Percentiles rank a stretch among this genome's conserved stretches.
Conservation (phyloP, 2,888 invertebrate genomes). For the Metopia argyrocephala region DNA sequence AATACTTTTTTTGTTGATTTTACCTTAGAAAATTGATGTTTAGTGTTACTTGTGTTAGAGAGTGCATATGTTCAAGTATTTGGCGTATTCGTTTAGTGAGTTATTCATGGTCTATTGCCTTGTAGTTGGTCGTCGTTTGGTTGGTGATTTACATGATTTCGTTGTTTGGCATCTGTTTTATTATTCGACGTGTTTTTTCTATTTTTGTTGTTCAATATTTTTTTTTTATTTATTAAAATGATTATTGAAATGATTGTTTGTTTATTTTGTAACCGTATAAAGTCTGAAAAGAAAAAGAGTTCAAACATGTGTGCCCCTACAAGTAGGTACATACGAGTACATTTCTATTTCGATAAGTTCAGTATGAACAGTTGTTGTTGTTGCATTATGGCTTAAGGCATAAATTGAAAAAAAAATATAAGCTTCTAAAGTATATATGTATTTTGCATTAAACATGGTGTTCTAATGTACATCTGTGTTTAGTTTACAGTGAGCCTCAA, state of each 20-base stretch:
- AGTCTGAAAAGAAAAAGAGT: neutral
- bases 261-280: conserved; percentile 33
- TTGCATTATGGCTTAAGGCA: conserved; percentile 33
- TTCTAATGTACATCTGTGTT: neutral
- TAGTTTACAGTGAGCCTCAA: neutral
- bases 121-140: conserved; percentile 20
- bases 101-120: conserved; percentile 51
- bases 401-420: conserved; percentile 3
- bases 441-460: conserved; percentile 10
- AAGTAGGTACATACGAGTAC: conserved; percentile 1
- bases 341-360: conserved; percentile 3
- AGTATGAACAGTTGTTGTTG: neutral
- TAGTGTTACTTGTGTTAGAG: neutral
- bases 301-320: conserved; percentile 16
- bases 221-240: conserved; percentile 27
- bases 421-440: conserved; percentile 2
- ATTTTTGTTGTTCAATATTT: neutral
- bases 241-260: conserved; percentile 43
- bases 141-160: neutral
- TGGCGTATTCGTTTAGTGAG: neutral
- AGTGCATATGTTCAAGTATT: neutral
- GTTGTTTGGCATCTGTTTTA: conserved; percentile 35
- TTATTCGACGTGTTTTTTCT: neutral
- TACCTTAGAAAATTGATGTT: neutral
- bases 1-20: neutral